Evolutionary conservation across 35 echinoderm and acorn worm species (phyloP).

Genomic region (Eucidaris tribuloides): DNA sequence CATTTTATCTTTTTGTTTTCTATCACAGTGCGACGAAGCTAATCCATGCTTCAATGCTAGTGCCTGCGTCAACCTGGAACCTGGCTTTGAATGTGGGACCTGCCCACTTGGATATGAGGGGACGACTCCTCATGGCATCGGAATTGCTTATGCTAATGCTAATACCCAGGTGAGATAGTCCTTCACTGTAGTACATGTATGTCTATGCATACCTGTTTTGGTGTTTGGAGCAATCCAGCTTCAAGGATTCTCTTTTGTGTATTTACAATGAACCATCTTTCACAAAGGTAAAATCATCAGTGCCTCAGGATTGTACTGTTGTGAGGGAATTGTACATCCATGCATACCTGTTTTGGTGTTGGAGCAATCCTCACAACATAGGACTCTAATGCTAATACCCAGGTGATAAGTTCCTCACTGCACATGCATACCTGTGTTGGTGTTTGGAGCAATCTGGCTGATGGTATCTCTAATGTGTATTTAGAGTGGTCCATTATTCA

Average conservation of each 20-base stretch:
- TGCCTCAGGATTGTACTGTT: too few relatives aligned
- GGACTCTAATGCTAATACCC: slow-evolving; percentile 29
- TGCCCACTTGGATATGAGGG: slow-evolving; percentile 84
- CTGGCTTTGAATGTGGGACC: slow-evolving; percentile 81
- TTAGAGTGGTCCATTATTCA: too few relatives aligned
- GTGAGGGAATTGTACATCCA: too few relatives aligned
- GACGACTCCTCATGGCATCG: slow-evolving; percentile 92
- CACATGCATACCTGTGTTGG: too few relatives aligned
- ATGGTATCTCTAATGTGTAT: too few relatives aligned
- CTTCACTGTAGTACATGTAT: slow-evolving; percentile 50
- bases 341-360: too few relatives aligned
- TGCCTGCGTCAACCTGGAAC: slow-evolving; percentile 70
- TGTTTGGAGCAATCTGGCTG: too few relatives aligned
- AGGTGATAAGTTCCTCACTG: too few relatives aligned
- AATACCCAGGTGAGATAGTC: slow-evolving; percentile 32
- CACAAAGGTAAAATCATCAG: too few relatives aligned
- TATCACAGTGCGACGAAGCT: slow-evolving; percentile 55
- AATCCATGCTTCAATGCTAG: slow-evolving; percentile 76
- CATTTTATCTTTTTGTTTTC: background rate
- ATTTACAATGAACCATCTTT: too few relatives aligned
- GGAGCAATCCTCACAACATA: slow-evolving; percentile 77
- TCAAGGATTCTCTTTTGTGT: too few relatives aligned
- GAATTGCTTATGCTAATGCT: slow-evolving; percentile 52
- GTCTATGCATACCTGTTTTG: slow-evolving; percentile 63
- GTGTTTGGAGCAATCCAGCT: slow-evolving; percentile 60